Base-by-base conservation (phyloP, 2,797 vertebrate genomes). In the Urosaurus nigricauda region DNA sequence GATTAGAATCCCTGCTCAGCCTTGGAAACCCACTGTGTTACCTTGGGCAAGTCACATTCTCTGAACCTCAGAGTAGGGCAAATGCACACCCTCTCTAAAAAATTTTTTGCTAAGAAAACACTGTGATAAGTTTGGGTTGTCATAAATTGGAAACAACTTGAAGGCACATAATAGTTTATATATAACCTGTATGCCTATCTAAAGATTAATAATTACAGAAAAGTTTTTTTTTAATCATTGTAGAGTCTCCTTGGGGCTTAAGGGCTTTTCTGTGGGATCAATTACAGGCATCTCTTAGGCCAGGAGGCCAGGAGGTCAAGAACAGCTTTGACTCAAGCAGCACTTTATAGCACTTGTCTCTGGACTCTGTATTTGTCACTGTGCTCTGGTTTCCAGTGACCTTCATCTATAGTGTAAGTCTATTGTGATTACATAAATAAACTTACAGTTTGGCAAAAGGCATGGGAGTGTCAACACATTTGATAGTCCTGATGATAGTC, bases 121-220 rank as follows among this genome's bases (percentile, higher is more conserved):
- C 65, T 29, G 26, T 68, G 26, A 68, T 68, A 68, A 8, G 65
- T 26, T 68, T 26, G 29, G 12, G 16, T 58, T 58, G 56, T 19
- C 56, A 17, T 56, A 58, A 58, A 16, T 58, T 6, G 29, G 26
- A 68, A 68, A 68, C 2, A 3, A 68, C 65, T 29, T 32, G 65
- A 68, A 68, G 26, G 26, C 26, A 68, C 65, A 29, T 6, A 68
- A 65, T 9, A 29, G 29, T 3, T 8, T 7, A 88, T 90, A 47
- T 7, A 89, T 86, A 11, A 37, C 40, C 17, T 80, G 32, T 58
- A 85, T 7, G 43, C 2, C 3, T 79, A 53, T 93, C 53, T 93
- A 90, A 88, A 94, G 87, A 88, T 78, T 79, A 0, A 40, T 13
- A 2, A 84, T 56, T 71, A 65, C n/a, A 90, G 85, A 88, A 16